Percentiles rank a stretch among this genome's conserved stretches.
Conservation (phyloP, 2,888 invertebrate genomes). For the Megastigmus dorsalis region DNA sequence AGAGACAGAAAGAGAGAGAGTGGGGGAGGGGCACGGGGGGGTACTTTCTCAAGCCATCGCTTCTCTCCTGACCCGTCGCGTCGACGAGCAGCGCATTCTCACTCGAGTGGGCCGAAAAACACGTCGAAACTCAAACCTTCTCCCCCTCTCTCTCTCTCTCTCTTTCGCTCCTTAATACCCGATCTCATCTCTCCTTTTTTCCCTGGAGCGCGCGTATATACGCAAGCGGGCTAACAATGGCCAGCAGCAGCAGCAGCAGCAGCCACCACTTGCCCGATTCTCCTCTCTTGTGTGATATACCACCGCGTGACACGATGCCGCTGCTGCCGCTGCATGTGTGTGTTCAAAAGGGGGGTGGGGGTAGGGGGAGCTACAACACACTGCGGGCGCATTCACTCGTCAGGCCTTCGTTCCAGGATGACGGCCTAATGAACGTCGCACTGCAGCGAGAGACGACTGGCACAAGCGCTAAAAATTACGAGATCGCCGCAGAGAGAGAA, state of each 20-base stretch:
- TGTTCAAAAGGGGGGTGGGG: neutral
- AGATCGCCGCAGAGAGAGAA: no score
- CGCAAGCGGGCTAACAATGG: slow-evolving; percentile 12
- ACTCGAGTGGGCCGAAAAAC: slow-evolving; percentile 22
- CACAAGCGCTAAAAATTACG: slow-evolving; percentile 1
- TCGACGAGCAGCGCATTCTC: neutral
- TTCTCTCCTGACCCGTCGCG: neutral
- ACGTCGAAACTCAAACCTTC: neutral
- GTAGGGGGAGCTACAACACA: neutral
- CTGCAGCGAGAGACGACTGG: neutral
- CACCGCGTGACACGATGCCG: no score
- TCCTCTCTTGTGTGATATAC: no score
- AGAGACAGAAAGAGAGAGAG: neutral
- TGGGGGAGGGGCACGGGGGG: slow-evolving; percentile 1
- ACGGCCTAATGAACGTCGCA: slow-evolving; percentile 30
- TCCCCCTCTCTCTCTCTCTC: neutral
- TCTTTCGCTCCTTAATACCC: neutral
- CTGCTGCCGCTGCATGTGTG: no score
- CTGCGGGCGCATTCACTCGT: slow-evolving; percentile 44
- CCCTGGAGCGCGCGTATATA: no score
- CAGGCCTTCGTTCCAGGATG: neutral
- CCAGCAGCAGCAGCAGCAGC: neutral
- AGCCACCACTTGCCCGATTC: neutral
- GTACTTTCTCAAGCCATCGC: slow-evolving; percentile 30
- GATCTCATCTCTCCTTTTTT: neutral